phyloP scores from a whole-genome alignment of 1,140 invertebrate genomes.

The Papilio glaucus region DNA sequence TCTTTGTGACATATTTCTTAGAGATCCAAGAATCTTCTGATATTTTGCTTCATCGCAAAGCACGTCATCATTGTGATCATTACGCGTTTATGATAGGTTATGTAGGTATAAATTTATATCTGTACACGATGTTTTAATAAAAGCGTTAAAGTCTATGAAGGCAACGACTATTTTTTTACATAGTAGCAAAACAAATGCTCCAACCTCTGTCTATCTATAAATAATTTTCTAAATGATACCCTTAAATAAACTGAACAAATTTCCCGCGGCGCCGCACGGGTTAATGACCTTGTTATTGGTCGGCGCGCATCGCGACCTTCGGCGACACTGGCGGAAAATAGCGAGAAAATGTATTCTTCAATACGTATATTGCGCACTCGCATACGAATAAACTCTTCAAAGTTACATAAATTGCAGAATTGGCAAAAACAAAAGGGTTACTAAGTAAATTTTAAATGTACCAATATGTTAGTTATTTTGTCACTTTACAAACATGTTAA shows the following conservation, averaged over 20 bases:
- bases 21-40: too few species aligned
- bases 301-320: constrained; percentile 68
- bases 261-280: constrained; percentile 29
- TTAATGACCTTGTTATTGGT: constrained; percentile 62
- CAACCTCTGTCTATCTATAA: background rate
- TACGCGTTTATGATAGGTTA: too few species aligned
- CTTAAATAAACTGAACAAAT: constrained; percentile 13
- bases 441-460: background rate
- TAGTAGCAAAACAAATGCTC: too few species aligned
- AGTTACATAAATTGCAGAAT: background rate
- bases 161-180: too few species aligned
- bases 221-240: constrained; percentile 5
- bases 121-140: too few species aligned
- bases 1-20: too few species aligned
- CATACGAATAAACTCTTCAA: constrained; percentile 14
- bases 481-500: background rate
- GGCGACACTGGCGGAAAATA: constrained; percentile 64
- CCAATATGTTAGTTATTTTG: background rate
- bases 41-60: too few species aligned
- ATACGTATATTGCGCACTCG: constrained; percentile 1
- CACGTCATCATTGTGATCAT: too few species aligned
- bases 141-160: too few species aligned
- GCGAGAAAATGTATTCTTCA: constrained; percentile 39
- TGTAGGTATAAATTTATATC: too few species aligned
- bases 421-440: constrained; percentile 13